Percentiles rank a stretch among this genome's conserved stretches.
These are phyloP conservation scores for Diorhabda carinulata DNA, from an alignment of 1,140 invertebrate genomes.

Conservation along the genomic window DNA sequence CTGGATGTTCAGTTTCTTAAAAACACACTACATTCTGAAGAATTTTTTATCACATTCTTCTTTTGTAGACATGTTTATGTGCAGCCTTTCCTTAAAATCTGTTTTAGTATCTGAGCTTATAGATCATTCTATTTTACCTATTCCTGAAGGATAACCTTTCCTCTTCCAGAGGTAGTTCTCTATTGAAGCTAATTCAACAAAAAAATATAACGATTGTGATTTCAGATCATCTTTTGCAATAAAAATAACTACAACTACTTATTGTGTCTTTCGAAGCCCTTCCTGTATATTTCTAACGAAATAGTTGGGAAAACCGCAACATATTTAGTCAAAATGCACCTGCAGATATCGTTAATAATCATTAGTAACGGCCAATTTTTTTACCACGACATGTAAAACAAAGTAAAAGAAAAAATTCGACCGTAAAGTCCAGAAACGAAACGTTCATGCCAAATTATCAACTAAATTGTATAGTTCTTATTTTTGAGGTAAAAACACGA, in stretches of 20 bases:
- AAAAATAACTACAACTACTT: not conserved
- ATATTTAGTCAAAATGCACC: slow-evolving; percentile 22
- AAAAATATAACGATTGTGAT: too few relatives aligned
- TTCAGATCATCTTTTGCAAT: not conserved
- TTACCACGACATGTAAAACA: slow-evolving; percentile 2
- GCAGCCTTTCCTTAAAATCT: too few relatives aligned
- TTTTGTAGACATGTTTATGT: too few relatives aligned
- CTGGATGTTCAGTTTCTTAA: too few relatives aligned
- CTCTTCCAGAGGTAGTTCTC: too few relatives aligned
- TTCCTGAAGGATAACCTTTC: too few relatives aligned
- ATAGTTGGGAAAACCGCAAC: slow-evolving; percentile 28
- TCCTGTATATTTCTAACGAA: slow-evolving; percentile 12
- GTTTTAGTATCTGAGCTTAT: too few relatives aligned
- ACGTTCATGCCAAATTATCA: slow-evolving; percentile 2
- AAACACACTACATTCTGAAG: too few relatives aligned
- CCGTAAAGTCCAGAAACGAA: not conserved
- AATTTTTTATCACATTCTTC: too few relatives aligned
- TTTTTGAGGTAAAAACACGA: not conserved
- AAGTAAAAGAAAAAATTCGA: not conserved
- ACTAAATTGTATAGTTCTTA: not conserved
- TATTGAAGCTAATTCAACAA: too few relatives aligned
- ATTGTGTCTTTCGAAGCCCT: not conserved
- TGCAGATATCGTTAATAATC: slow-evolving; percentile 31
- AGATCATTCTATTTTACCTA: too few relatives aligned
- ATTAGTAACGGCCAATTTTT: slow-evolving; percentile 21